Evolutionary conservation across 2,888 invertebrate genomes (phyloP), one percentile per base, ranked within the genome.

Genomic region (Melangyna quadrimaculata): DNA sequence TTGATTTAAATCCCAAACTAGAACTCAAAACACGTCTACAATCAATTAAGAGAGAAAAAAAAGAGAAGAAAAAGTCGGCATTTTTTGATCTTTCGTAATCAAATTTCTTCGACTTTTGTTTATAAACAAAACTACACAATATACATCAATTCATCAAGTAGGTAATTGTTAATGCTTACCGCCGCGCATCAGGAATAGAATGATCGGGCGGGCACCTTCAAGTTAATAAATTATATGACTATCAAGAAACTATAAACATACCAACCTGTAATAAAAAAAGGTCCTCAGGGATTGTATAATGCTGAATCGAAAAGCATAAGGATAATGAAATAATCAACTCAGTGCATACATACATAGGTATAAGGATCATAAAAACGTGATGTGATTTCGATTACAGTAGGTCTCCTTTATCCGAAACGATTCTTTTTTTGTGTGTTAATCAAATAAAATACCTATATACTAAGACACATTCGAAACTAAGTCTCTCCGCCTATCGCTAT

Each of bases 221-320:
- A 65, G 59, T 43, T 43, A 57, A 84, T 84, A 84, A 80, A 84
- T 75, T 67, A 55, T 65, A 65, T 59, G 24, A 19, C 29, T 10
- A 67, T 72, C 53, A 55, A 71, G 35, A 27, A 67, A 45, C 43
- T 65, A 77, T n/a, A 65, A 72, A 12, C 37, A 73, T 22, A 53
- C 61, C 14, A 8, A 3, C 48, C 2, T 27, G 1, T 43, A 53
- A 57, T 22, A 70, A 8, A 37, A 53, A 65, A 43, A 65, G 29
- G 35, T 53, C 45, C 29, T 32, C 71, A 71, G 74, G 70, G 74
- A 83, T 74, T 70, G 45, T 43, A 79, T 51, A 24, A 27, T 75
- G 17, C 14, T 35, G 22, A 35, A 37, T 67, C 17, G 27, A n/a
- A 27, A 24, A 3, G 27, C 67, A 53, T 67, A 61, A 78, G 82